Percentiles rank a stretch among this genome's conserved stretches.
phyloP scores from a whole-genome alignment of 2,797 vertebrate species.

The Poecilia velifera region DNA sequence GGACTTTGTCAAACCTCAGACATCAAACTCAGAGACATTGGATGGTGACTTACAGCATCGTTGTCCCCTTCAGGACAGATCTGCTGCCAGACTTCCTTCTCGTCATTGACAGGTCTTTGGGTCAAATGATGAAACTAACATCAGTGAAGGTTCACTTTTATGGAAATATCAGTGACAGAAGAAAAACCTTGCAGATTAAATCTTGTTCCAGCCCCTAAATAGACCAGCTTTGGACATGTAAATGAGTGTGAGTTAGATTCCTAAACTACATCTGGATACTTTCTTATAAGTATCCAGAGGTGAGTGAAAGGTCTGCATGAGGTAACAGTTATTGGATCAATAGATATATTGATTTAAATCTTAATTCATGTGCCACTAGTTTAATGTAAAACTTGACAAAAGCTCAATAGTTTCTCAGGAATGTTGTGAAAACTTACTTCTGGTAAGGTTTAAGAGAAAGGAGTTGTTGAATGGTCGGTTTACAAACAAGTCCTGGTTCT shows the following conservation, averaged over 20 bases:
- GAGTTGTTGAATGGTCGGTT: neutral
- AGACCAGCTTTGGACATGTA: neutral
- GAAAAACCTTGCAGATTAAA: neutral
- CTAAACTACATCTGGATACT: neutral
- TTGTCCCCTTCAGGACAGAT: neutral
- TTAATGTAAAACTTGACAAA: neutral
- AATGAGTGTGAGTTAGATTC: neutral
- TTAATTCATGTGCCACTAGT: neutral
- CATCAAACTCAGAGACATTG: neutral
- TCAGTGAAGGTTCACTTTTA: neutral
- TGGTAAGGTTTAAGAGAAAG: neutral
- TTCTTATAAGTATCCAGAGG: neutral
- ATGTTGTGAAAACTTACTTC: neutral
- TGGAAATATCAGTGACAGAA: neutral
- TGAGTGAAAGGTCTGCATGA: neutral
- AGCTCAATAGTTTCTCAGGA: neutral
- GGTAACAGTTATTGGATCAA: neutral
- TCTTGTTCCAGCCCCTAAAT: neutral
- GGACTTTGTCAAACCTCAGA: too few species aligned
- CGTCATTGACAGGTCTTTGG: neutral
- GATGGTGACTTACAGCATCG: neutral
- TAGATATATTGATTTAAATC: neutral
- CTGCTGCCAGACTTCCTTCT: neutral
- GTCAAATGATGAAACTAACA: neutral
- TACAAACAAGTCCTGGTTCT: neutral